Percentiles rank a stretch among this genome's conserved stretches.
Evolutionary conservation across 1,140 invertebrate species (phyloP).

Genomic region (Heterodera schachtii): DNA sequence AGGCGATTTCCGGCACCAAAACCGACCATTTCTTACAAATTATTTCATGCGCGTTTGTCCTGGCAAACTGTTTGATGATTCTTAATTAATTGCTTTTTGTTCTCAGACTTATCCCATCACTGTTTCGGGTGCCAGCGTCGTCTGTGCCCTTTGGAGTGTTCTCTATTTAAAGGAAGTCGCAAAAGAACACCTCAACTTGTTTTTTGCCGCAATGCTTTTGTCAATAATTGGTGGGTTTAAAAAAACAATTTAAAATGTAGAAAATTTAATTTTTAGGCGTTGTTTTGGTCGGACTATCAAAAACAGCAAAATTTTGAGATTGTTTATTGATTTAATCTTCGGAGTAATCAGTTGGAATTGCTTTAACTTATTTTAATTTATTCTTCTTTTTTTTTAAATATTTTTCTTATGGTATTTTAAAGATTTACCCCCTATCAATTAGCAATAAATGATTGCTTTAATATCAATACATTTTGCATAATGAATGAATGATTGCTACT

Average conservation of each 20-base stretch:
- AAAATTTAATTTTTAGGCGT: conserved; percentile 28
- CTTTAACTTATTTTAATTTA: neutral
- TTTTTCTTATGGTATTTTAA: too few relatives aligned
- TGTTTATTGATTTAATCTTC: neutral
- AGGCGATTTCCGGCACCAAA: too few relatives aligned
- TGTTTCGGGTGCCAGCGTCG: conserved; percentile 30
- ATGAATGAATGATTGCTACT: too few relatives aligned
- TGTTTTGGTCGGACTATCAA: conserved; percentile 47
- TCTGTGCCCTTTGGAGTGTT: conserved; percentile 52
- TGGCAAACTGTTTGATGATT: too few relatives aligned
- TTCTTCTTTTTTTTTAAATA: too few relatives aligned
- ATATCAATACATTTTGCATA: too few relatives aligned
- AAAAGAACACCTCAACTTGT: conserved; percentile 33
- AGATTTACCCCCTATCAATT: too few relatives aligned
- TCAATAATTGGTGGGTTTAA: conserved; percentile 32
- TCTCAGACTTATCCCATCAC: conserved; percentile 35
- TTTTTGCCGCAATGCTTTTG: conserved; percentile 38
- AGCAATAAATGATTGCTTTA: too few relatives aligned
- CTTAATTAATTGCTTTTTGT: neutral
- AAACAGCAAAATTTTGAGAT: conserved; percentile 25
- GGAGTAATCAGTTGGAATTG: neutral
- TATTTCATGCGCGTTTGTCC: too few relatives aligned
- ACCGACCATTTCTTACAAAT: too few relatives aligned
- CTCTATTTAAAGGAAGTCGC: conserved; percentile 59
- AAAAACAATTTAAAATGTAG: neutral